A percentile compares a stretch with the other conserved stretches of the same genome.
phyloP scores from a whole-genome alignment of 2,797 vertebrate species.

The Acanthiza pusilla region DNA sequence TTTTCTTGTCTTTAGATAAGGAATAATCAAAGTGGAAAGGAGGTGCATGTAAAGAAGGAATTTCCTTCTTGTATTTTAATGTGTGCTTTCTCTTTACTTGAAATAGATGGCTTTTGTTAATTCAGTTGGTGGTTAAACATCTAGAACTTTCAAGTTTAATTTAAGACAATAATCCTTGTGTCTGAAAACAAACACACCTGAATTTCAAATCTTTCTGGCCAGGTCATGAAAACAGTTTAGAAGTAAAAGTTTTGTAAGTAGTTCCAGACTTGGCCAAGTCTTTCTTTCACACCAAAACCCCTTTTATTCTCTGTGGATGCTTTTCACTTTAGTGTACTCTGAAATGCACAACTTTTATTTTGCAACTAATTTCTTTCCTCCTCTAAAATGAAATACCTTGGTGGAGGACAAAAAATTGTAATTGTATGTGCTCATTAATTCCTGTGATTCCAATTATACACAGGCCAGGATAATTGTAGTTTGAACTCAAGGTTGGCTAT shows the following conservation, averaged over 20 bases:
- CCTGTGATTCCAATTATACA: slow-evolving; percentile 25
- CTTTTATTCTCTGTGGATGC: neutral
- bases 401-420: neutral
- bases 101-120: slow-evolving; percentile 13
- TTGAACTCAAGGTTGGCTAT: slow-evolving; percentile 31
- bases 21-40: neutral
- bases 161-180: neutral
- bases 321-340: neutral
- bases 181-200: neutral
- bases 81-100: neutral
- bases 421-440: slow-evolving; percentile 12
- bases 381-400: neutral
- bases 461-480: slow-evolving; percentile 26
- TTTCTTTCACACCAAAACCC: neutral
- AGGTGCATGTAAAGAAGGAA: neutral
- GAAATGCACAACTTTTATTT: neutral
- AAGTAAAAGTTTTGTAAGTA: neutral
- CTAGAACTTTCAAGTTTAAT: neutral
- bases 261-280: neutral
- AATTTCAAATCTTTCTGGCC: neutral
- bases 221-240: neutral
- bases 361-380: neutral
- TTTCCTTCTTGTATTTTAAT: neutral
- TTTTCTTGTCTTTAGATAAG: neutral
- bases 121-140: neutral